phyloP scores from a whole-genome alignment of 2,888 invertebrate genomes.

The Mimumesa dahlbomi region DNA sequence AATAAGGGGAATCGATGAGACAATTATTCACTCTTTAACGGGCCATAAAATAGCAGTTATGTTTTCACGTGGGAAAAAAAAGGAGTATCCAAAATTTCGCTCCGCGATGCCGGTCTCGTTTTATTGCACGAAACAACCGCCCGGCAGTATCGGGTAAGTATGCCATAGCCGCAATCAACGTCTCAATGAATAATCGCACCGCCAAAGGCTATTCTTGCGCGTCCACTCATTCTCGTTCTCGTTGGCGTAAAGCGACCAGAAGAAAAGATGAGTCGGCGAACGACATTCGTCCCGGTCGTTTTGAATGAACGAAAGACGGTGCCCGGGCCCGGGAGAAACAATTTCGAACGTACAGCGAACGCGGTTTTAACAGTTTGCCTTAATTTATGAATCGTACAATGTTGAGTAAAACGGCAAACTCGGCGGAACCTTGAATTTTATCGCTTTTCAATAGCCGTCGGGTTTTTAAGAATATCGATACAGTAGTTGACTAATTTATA shows the following conservation, averaged over 20 bases:
- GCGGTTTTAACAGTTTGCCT: too few species aligned
- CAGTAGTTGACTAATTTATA: too few species aligned
- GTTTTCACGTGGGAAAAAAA: background rate
- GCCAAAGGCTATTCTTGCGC: constrained; percentile 48
- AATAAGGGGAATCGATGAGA: constrained; percentile 13
- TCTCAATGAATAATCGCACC: constrained; percentile 62
- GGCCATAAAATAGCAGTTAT: constrained; percentile 20
- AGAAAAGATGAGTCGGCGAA: constrained; percentile 11
- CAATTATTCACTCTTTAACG: constrained; percentile 26
- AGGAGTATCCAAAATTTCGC: constrained; percentile 32
- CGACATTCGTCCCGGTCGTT: constrained; percentile 45
- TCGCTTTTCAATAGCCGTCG: too few species aligned
- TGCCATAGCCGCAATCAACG: constrained; percentile 62
- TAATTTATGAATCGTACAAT: too few species aligned
- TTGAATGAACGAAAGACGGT: constrained; percentile 14
- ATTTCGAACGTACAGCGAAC: constrained; percentile 12
- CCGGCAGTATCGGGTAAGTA: constrained; percentile 41
- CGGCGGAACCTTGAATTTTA: too few species aligned
- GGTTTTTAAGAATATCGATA: too few species aligned
- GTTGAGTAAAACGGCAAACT: too few species aligned
- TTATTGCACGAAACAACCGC: constrained; percentile 15
- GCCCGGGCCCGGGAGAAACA: constrained; percentile 36
- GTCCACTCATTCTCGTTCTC: constrained; percentile 29
- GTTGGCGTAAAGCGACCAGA: constrained; percentile 17
- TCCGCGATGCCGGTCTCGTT: constrained; percentile 18